Evolutionary conservation across 2,113 vertebrate genomes (phyloP), one percentile per base, ranked within the genome.

Genomic region (Cryptomyrus ogoouensis): DNA sequence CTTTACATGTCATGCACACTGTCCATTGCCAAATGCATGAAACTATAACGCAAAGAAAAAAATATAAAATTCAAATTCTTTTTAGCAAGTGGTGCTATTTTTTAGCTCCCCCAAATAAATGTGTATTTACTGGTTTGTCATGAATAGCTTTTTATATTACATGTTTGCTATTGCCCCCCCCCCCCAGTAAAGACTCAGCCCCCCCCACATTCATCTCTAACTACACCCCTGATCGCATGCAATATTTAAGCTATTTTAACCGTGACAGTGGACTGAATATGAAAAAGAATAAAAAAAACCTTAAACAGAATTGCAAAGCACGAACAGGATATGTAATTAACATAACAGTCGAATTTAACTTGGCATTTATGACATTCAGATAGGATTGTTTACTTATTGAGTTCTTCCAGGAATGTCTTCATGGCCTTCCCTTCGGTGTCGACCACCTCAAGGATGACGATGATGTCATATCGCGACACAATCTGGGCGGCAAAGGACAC

Each of bases 371-470:
- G 3, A 27, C 6, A 77, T 27, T 24, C 31, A 24, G 19, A 42
- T 6, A 46, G 17, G 58, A 8, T 27, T 1, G 19, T 93, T 90
- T 56, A 97, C 96, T 88, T 93, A 89, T 96, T 96, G 53, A 97
- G 90, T 0, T 94, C 93, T 0, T 95, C 70, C 66, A 95, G 44
- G 2, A 97, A 92, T 0, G 21, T 92, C 62, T 91, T 35, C 0
- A 95, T 91, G 0, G 95, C 91, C 19, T 83, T 9, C 10, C 93
- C 94, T 0, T 90, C 95, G 53, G 44, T 1, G 56, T 97, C 96
- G 89, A 96, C 95, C 53, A 96, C 96, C 89, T 97, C 96, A 74
- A 96, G 92, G 90, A 97, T 95, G 83, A 97, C 19, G 0, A 96
- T 93, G 91, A 97, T 95, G 91, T 96, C 96, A 92, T 97, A 97